Evolutionary conservation across 2,888 invertebrate genomes (phyloP), one percentile per base, ranked within the genome.

Genomic region (Pristionchus mayeri): DNA sequence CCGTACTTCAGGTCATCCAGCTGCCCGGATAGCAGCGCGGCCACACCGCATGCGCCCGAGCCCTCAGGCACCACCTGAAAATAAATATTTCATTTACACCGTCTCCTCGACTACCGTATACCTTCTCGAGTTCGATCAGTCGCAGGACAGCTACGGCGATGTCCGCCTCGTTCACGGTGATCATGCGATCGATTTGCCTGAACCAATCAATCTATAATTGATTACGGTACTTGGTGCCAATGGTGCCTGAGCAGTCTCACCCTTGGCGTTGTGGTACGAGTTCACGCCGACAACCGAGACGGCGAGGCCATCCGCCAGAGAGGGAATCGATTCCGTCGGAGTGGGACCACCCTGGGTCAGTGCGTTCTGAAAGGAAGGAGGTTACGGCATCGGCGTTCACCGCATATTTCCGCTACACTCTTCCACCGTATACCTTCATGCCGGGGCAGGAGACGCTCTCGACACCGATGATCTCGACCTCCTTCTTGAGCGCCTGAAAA

Each of bases 361-460:
- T 0, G 97, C 96, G 40, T 94, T 94, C 81, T 95, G 94, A 94
- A 97, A 97, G 93, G 96, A 0, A 34, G 40, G 40, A 21, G 54
- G n/a, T 54, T 54, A 13, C 54, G 21, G n/a, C 27, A 27, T 63
- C 63, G 34, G 9, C 24, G 24, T n/a, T n/a, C n/a, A n/a, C n/a
- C n/a, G n/a, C n/a, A 75, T 24, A 52, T n/a, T 37, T 34, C 85
- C 1, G 63, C n/a, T n/a, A 3, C 34, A 11, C 3, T 11, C 3
- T 30, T 3, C 54, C 34, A 63, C 34, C 30, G 63, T 63, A 40
- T 44, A 87, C 89, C 81, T 87, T 94, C 94, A 97, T 97, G 93
- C 97, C 96, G 1, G 97, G 95, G 93, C 97, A 97, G 90, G 96
- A 95, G 92, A 97, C 97, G 0, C 97, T 96, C 93, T 97, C 97